phyloP scores from a whole-genome alignment of 2,113 vertebrate genomes.

The Colaptes auratus region DNA sequence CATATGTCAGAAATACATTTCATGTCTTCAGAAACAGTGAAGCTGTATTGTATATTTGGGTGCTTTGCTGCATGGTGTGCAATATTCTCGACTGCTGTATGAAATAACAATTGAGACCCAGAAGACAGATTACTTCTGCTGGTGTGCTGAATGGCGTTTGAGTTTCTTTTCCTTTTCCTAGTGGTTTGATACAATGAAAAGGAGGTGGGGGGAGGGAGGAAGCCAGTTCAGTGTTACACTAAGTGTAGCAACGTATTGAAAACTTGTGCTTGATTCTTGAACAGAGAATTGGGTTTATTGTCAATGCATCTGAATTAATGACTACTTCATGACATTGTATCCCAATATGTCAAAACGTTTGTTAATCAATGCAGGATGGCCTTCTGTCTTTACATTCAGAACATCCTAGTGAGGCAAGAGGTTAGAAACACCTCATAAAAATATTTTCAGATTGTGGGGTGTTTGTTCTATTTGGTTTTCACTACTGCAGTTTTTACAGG shows the following conservation, averaged over 20 bases:
- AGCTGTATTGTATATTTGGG: not conserved
- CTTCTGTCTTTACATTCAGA: not conserved
- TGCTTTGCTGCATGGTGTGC: not conserved
- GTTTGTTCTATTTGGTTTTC: not conserved
- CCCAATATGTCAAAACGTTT: not conserved
- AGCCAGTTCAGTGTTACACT: not conserved
- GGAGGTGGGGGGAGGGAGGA: not conserved
- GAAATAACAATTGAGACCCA: not conserved
- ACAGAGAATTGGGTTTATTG: not conserved
- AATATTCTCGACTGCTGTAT: not conserved
- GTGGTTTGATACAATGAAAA: not conserved
- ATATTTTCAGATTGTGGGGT: not conserved
- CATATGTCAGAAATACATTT: not conserved
- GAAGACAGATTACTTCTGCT: not conserved
- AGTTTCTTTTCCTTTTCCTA: slow-evolving; percentile 17
- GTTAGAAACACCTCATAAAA: not conserved
- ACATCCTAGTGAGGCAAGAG: not conserved
- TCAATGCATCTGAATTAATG: not conserved
- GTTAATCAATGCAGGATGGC: not conserved
- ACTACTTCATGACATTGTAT: accelerated
- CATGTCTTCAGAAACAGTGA: not conserved
- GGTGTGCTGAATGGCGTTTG: not conserved
- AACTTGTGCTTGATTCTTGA: not conserved
- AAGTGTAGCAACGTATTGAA: not conserved
- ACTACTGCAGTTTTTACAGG: not conserved